phyloP scores from a whole-genome alignment of 2,797 vertebrate genomes.

The Muscicapa comitata region DNA sequence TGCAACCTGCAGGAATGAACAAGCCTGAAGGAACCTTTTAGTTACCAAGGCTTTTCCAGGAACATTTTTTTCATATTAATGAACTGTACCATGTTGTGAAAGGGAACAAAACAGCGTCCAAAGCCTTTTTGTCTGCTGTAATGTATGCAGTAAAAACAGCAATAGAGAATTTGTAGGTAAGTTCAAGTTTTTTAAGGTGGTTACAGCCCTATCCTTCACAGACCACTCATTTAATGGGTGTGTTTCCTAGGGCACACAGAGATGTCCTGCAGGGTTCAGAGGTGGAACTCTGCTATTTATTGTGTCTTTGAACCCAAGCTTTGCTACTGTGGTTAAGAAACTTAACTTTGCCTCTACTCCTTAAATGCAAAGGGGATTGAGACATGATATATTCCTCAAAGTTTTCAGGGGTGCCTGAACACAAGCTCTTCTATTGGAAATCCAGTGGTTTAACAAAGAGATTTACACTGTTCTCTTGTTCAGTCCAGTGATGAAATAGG shows the following conservation, averaged over 20 bases:
- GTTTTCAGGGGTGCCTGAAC: not conserved
- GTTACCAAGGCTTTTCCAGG: not conserved
- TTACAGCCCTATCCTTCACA: not conserved
- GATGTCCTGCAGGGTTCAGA: not conserved
- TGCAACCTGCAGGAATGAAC: not conserved
- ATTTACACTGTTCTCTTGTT: rapidly evolving
- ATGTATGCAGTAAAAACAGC: not conserved
- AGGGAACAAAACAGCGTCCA: not conserved
- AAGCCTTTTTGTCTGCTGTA: not conserved
- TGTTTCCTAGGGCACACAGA: not conserved
- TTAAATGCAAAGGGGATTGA: not conserved
- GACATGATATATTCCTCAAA: not conserved
- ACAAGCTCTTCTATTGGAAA: not conserved
- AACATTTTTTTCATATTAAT: not conserved
- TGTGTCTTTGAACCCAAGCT: not conserved
- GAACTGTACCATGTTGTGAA: rapidly evolving
- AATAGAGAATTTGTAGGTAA: not conserved
- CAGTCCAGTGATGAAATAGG: not conserved
- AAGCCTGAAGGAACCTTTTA: not conserved
- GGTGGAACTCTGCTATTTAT: not conserved
- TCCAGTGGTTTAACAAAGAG: not conserved
- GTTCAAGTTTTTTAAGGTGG: not conserved
- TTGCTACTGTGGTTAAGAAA: not conserved
- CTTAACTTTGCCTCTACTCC: not conserved
- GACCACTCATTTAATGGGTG: not conserved